phyloP scores from a whole-genome alignment of 2,113 vertebrate genomes.

The human (Homo sapiens) region GRCh38 chr15:69236001-69236500 shows the following conservation, averaged over 20 bases:
- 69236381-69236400: not conserved
- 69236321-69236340: not conserved
- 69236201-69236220: not conserved
- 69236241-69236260: conserved; percentile 3
- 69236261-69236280: not conserved
- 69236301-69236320: not conserved
- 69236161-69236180: not conserved
- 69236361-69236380: not conserved
- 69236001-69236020: not conserved
- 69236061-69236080: not conserved
- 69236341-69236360: not conserved
- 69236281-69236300: not conserved
- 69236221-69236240: not conserved
- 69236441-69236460: not conserved
- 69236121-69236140: not conserved
- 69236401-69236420: conserved; percentile 1
- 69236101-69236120: not conserved
- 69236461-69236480: not conserved
- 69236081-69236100: not conserved
- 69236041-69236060: not conserved
- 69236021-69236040: not conserved
- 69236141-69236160: not conserved
- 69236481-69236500: not conserved
- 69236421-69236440: not conserved
- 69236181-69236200: not conserved